Conservation (phyloP, 1,140 invertebrate species). For the Sminthurides bifidus region DNA sequence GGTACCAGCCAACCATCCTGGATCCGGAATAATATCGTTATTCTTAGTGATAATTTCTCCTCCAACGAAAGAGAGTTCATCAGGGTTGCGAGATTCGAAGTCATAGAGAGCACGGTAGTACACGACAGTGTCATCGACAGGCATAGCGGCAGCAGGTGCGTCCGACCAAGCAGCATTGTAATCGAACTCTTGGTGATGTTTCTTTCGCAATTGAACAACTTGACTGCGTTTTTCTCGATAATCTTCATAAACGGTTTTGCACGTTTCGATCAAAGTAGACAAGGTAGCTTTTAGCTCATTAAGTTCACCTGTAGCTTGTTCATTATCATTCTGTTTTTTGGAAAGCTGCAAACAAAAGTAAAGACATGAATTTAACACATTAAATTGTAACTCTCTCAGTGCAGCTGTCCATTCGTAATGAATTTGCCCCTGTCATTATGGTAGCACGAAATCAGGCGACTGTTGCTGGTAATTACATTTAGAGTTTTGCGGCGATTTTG, state of each 20-base stretch:
- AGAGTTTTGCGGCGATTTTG: no score
- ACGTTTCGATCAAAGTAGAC: slow-evolving; percentile 34
- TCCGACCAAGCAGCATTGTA: slow-evolving; percentile 35
- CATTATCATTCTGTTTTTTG: slow-evolving; percentile 28
- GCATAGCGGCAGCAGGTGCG: neutral
- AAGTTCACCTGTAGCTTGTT: slow-evolving; percentile 18
- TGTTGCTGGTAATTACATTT: no score
- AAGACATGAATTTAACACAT: slow-evolving; percentile 6
- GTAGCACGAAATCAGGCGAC: no score
- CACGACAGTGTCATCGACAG: neutral
- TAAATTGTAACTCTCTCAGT: neutral
- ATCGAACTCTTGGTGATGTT: slow-evolving; percentile 29
- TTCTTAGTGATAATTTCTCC: slow-evolving; percentile 86
- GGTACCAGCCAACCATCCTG: slow-evolving; percentile 93
- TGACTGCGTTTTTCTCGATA: slow-evolving; percentile 48
- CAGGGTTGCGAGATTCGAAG: slow-evolving; percentile 80
- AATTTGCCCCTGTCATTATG: no score
- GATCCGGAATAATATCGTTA: slow-evolving; percentile 73
- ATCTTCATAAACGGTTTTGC: slow-evolving; percentile 45
- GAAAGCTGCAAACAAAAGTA: slow-evolving; percentile 22
- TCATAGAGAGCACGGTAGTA: slow-evolving; percentile 86
- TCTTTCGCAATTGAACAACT: slow-evolving; percentile 34
- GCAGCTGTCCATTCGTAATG: neutral
- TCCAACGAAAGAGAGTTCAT: slow-evolving; percentile 87
- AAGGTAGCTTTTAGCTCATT: slow-evolving; percentile 24